Percentiles rank a stretch among this genome's conserved stretches.
These are phyloP conservation scores for Brachyopa scutellaris DNA, from an alignment of 2,888 invertebrate genomes.

Conservation along the genomic window DNA sequence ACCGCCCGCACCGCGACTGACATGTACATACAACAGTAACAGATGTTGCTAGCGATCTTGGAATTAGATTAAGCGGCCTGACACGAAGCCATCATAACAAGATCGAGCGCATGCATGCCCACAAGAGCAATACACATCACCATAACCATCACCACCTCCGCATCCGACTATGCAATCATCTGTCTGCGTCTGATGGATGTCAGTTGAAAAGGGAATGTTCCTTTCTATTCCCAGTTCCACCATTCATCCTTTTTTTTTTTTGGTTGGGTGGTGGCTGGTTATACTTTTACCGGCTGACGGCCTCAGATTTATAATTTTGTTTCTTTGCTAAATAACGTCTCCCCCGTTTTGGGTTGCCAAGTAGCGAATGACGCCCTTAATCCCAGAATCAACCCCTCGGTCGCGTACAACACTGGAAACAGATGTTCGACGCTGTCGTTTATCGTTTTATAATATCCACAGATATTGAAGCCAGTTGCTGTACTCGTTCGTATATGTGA, in stretches of 20 bases:
- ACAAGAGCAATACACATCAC: not conserved
- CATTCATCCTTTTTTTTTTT: not conserved
- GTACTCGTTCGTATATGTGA: no score
- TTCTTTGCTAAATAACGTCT: slow-evolving; percentile 5
- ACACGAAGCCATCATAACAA: slow-evolving; percentile 57
- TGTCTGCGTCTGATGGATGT: slow-evolving; percentile 52
- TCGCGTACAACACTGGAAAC: slow-evolving; percentile 34
- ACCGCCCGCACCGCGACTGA: slow-evolving; percentile 1
- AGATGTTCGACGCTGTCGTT: slow-evolving; percentile 61
- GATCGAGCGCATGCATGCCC: slow-evolving; percentile 28
- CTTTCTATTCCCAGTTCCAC: not conserved
- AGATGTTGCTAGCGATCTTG: slow-evolving; percentile 52
- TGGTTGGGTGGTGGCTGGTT: slow-evolving; percentile 10
- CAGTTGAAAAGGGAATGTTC: slow-evolving; percentile 18
- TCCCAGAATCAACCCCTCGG: slow-evolving; percentile 58
- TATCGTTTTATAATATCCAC: slow-evolving; percentile 58
- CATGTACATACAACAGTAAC: slow-evolving; percentile 21
- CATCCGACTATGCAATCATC: slow-evolving; percentile 33
- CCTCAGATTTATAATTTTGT: slow-evolving; percentile 32
- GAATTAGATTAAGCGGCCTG: slow-evolving; percentile 40
- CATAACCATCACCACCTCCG: slow-evolving; percentile 17
- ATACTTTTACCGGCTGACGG: slow-evolving; percentile 19
- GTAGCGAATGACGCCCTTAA: slow-evolving; percentile 54
- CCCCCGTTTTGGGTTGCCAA: not conserved
- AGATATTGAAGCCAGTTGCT: slow-evolving; percentile 56